A percentile compares a stretch with the other conserved stretches of the same genome.
Conservation (phyloP, 2,797 vertebrate genomes). For the Phyllotis vaccarum region DNA sequence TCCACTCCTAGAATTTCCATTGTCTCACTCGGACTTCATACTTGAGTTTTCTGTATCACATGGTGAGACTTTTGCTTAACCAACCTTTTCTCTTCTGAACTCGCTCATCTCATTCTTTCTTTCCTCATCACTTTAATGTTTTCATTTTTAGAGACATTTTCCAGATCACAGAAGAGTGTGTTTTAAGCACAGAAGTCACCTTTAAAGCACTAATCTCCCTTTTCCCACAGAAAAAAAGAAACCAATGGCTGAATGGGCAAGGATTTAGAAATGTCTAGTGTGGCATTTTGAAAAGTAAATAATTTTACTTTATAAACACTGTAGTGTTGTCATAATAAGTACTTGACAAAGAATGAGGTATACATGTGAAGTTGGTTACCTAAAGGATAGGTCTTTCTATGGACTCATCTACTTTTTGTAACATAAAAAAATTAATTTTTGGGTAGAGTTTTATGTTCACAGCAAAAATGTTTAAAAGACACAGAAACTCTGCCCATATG, state of each 20-base stretch:
- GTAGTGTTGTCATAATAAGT: neutral
- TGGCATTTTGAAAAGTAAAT: neutral
- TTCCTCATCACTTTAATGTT: neutral
- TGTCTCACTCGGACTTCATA: neutral
- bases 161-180: neutral
- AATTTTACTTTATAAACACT: too few species aligned
- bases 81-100: neutral
- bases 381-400: neutral
- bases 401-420: neutral
- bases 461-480: neutral
- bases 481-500: neutral
- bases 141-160: neutral
- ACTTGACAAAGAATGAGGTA: neutral
- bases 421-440: too few species aligned
- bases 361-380: neutral
- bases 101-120: neutral
- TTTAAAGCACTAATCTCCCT: neutral
- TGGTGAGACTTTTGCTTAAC: neutral
- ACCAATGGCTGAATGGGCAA: neutral
- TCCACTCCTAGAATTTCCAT: neutral
- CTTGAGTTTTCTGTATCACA: neutral
- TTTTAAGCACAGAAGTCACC: neutral
- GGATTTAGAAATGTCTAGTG: neutral
- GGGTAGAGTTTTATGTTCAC: too few species aligned
- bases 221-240: neutral